Evolutionary conservation across 1,140 invertebrate genomes (phyloP).

Genomic region (Pseudomyrmex concolor): DNA sequence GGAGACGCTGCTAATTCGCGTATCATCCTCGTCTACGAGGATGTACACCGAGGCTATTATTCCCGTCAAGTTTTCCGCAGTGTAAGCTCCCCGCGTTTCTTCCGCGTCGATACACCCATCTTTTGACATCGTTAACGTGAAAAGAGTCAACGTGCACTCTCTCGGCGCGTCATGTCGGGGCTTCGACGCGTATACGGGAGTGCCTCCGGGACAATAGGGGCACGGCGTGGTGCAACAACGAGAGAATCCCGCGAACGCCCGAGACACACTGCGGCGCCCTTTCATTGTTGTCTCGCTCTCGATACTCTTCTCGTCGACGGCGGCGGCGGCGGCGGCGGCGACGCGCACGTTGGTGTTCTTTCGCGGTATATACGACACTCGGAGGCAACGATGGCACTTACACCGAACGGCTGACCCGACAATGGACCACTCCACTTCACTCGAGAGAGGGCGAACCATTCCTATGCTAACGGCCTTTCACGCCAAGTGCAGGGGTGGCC

Average conservation of each 20-base stretch:
- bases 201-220: constrained; percentile 61
- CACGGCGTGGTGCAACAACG: constrained; percentile 64
- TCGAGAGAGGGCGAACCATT: constrained; percentile 79
- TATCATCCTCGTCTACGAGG: constrained; percentile 5
- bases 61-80: constrained; percentile 34
- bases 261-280: constrained; percentile 57
- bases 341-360: constrained; percentile 72
- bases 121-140: constrained; percentile 50
- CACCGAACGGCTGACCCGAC: constrained; percentile 81
- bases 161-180: constrained; percentile 46
- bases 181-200: constrained; percentile 63
- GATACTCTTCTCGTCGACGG: constrained; percentile 37
- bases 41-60: constrained; percentile 16
- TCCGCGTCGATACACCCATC: constrained; percentile 24
- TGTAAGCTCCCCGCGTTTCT: constrained; percentile 19
- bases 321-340: background rate
- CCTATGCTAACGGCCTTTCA: constrained; percentile 83
- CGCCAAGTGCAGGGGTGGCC: constrained; percentile 77
- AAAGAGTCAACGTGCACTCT: constrained; percentile 46
- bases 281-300: constrained; percentile 70
- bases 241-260: constrained; percentile 61
- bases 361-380: constrained; percentile 75
- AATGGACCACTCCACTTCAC: constrained; percentile 81
- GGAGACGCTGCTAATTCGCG: constrained; percentile 17
- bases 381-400: constrained; percentile 77